phyloP scores from a whole-genome alignment of 2,888 invertebrate species.

The Odontomyia ornata region DNA sequence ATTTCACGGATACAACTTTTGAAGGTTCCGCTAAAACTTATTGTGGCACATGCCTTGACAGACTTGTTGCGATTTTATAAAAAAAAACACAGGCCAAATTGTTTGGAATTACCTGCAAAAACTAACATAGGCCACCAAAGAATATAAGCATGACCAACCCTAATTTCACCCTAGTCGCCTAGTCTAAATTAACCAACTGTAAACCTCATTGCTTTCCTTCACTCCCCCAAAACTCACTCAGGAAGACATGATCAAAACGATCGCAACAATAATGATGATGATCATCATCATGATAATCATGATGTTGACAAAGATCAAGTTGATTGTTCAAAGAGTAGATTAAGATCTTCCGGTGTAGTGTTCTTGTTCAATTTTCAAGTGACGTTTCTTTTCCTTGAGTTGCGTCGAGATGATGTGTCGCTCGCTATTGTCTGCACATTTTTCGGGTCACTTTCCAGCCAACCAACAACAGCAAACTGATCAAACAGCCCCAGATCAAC shows the following conservation, averaged over 20 bases:
- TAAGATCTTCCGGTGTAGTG: slow-evolving; percentile 10
- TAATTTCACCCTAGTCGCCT: too few relatives aligned
- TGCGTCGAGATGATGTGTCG: too few relatives aligned
- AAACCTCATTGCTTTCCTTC: too few relatives aligned
- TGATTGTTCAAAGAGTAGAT: neutral
- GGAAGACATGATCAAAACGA: neutral
- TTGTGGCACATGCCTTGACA: too few relatives aligned
- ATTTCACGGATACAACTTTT: too few relatives aligned
- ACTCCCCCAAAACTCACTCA: neutral
- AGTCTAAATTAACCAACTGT: too few relatives aligned
- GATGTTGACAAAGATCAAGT: neutral
- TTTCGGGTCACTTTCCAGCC: neutral
- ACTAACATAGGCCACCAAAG: too few relatives aligned
- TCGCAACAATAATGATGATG: neutral
- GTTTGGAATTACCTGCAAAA: too few relatives aligned
- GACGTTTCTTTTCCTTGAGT: neutral
- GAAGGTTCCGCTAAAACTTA: too few relatives aligned
- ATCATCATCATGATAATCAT: neutral
- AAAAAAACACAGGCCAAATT: too few relatives aligned
- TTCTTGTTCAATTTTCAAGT: neutral
- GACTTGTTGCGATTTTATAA: too few relatives aligned
- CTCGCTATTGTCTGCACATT: neutral
- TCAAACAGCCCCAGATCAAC: neutral
- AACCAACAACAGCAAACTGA: neutral
- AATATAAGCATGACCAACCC: too few relatives aligned